Percentiles rank a stretch among this genome's conserved stretches.
phyloP scores from a whole-genome alignment of 2,113 vertebrate species.

The Aleadryas rufinucha region DNA sequence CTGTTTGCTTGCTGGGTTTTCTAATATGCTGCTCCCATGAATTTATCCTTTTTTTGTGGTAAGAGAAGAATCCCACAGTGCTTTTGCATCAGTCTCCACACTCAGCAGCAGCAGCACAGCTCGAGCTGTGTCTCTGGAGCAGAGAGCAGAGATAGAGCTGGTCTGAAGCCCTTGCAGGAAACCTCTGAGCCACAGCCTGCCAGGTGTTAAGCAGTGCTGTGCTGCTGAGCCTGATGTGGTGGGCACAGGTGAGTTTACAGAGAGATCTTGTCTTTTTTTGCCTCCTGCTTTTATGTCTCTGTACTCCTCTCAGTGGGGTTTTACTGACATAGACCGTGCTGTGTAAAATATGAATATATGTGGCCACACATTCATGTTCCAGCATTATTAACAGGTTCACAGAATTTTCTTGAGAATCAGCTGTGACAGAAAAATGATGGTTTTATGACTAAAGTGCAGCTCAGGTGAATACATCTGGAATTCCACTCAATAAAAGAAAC shows the following conservation, averaged over 20 bases:
- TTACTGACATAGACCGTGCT: neutral
- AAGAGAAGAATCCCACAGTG: neutral
- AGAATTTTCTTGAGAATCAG: neutral
- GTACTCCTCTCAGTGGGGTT: neutral
- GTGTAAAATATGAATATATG: neutral
- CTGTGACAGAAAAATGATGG: neutral
- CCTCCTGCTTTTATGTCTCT: neutral
- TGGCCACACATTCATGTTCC: neutral
- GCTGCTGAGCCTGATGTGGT: slow-evolving; percentile 31
- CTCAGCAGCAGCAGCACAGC: neutral
- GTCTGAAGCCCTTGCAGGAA: neutral
- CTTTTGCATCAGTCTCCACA: neutral
- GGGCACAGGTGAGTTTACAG: slow-evolving; percentile 6
- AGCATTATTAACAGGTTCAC: neutral
- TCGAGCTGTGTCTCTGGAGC: fast-evolving
- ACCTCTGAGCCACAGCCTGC: neutral
- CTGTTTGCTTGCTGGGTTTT: neutral
- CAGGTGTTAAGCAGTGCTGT: neutral
- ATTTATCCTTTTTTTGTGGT: neutral
- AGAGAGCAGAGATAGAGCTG: neutral
- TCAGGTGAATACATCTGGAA: neutral
- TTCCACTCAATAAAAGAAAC: neutral
- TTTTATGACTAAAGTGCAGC: neutral
- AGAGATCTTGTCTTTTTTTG: slow-evolving; percentile 20
- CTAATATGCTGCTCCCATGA: neutral